phyloP scores from a whole-genome alignment of 2,113 vertebrate genomes.

The Paratilapia polleni region DNA sequence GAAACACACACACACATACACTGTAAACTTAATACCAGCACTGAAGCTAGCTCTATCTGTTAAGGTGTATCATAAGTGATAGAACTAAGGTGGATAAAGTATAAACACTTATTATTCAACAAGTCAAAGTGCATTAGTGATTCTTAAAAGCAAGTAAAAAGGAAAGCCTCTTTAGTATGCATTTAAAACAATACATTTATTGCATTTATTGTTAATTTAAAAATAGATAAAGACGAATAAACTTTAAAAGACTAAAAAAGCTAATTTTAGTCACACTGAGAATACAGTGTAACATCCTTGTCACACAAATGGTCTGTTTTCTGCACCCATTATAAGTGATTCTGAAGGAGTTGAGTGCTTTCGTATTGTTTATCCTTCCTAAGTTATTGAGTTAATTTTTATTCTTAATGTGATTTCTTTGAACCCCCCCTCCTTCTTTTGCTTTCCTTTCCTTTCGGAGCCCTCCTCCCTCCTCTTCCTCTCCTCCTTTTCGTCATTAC shows the following conservation, averaged over 20 bases:
- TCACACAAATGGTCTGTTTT: neutral
- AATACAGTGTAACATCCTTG: neutral
- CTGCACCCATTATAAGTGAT: neutral
- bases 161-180: neutral
- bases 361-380: neutral
- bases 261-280: neutral
- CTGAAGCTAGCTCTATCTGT: neutral
- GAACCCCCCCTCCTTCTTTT: constrained; percentile 42
- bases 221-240: neutral
- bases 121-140: neutral
- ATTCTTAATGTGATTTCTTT: constrained; percentile 56
- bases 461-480: constrained; percentile 34
- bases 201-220: neutral
- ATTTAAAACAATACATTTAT: neutral
- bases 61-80: neutral
- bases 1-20: no score
- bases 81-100: neutral
- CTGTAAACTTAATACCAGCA: neutral
- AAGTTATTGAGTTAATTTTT: neutral
- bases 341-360: neutral
- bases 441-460: constrained; percentile 9
- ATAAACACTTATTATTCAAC: neutral
- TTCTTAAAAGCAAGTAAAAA: neutral
- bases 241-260: neutral
- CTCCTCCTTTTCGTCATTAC: constrained; percentile 67